phyloP scores from a whole-genome alignment of 2,113 vertebrate species.

The Patagioenas fasciata region DNA sequence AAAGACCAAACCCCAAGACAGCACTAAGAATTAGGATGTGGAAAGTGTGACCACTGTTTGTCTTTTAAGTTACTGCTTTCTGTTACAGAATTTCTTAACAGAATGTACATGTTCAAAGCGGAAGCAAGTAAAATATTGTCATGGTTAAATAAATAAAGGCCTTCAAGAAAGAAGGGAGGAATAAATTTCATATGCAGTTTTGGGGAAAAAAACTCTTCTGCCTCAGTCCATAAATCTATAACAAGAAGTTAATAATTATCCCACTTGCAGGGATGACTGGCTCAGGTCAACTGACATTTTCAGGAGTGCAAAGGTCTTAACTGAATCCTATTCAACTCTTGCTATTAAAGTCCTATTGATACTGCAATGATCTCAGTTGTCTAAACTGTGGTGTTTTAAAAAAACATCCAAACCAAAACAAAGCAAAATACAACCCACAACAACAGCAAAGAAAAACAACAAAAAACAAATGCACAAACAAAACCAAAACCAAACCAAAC shows the following conservation, averaged over 20 bases:
- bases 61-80: neutral
- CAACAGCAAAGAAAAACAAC: too few species aligned
- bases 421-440: too few species aligned
- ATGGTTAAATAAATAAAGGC: neutral
- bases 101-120: neutral
- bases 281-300: neutral
- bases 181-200: neutral
- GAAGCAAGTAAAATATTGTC: neutral
- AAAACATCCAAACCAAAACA: too few species aligned
- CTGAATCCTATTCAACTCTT: neutral
- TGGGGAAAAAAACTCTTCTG: neutral
- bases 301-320: neutral
- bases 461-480: too few species aligned
- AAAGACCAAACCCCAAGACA: neutral
- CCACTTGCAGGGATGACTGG: neutral
- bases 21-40: neutral
- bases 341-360: neutral
- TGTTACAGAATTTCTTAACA: neutral
- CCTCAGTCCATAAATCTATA: neutral
- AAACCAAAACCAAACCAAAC: too few species aligned
- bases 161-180: neutral
- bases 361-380: neutral
- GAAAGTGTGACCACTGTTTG: neutral
- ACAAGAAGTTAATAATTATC: neutral
- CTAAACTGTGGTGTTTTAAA: neutral